Conservation (phyloP, 2,888 invertebrate species). For the Ormia ochracea region DNA sequence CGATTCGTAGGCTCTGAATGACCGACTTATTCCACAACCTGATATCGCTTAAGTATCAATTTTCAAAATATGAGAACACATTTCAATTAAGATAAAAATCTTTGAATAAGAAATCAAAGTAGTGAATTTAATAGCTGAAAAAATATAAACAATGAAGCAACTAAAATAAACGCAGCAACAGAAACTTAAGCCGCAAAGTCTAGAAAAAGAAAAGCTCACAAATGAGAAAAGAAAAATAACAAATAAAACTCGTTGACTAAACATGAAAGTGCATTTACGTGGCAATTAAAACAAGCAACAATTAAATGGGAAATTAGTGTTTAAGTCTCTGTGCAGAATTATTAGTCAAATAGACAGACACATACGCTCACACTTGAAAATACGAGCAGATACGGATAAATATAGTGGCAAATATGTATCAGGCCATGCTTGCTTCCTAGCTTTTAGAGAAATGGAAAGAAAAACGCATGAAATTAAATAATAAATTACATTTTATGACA, state of each 20-base stretch:
- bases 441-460: background rate
- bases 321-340: slow-evolving; percentile 50
- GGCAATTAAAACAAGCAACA: slow-evolving; percentile 58
- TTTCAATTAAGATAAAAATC: slow-evolving; percentile 44
- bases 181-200: slow-evolving; percentile 24
- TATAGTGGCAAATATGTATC: background rate
- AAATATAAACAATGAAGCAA: slow-evolving; percentile 28
- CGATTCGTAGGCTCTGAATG: background rate
- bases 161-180: slow-evolving; percentile 32
- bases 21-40: background rate
- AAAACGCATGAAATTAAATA: slow-evolving; percentile 57
- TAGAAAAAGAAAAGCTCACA: background rate
- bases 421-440: background rate
- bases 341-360: slow-evolving; percentile 46
- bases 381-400: background rate
- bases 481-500: slow-evolving; percentile 60
- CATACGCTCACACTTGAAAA: background rate
- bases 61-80: slow-evolving; percentile 51
- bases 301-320: slow-evolving; percentile 58
- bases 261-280: slow-evolving; percentile 60
- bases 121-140: background rate
- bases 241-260: slow-evolving; percentile 42
- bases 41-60: slow-evolving; percentile 42
- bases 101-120: slow-evolving; percentile 13
- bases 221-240: slow-evolving; percentile 1